Base-by-base conservation (phyloP, 2,797 vertebrate genomes). In the Erethizon dorsatum region DNA sequence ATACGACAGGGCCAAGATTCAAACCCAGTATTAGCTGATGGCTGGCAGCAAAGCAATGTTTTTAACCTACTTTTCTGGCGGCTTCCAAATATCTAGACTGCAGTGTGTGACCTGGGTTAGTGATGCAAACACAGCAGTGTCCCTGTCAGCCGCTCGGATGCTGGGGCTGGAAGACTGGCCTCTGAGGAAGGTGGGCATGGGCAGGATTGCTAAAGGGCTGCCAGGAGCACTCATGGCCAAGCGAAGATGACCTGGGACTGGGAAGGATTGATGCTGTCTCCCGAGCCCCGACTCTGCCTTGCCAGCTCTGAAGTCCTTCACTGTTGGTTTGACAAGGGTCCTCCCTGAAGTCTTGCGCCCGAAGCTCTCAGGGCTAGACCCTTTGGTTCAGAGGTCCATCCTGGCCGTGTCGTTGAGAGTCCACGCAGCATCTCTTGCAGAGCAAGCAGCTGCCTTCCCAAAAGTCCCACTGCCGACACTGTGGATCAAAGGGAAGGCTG, bases 101-200 rank as follows among this genome's bases (percentile, higher is more conserved):
- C 56, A 54, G 22, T 26, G 3, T 59, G 82, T n/a, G 9, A 45
- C 71, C 65, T 67, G 71, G 54, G 41, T 54, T 50, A n/a, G 54
- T 0, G 0, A 17, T 2, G 5, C 11, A 83, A 28, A 67, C 4
- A 7, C 65, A 54, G 33, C 6, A 1, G n/a, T 67, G 45, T 47
- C n/a, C 20, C n/a, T 90, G 82, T 22, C 37, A 80, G 73, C 33
- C 33, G 1, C 26, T 33, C 12, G 6, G 33, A 83, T 24, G 22
- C 24, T 13, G 28, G 10, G 41, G 3, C 52, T 37, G 26, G 15
- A 59, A 31, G 37, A 54, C 7, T 50, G 54, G n/a, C 37, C 86
- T 80, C 54, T 67, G 59, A 67, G 14, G 0, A 4, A 14, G 61
- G 31, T 28, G 4, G 78, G 24, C 6, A 18, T 24, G 47, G 37